Evolutionary conservation across 1,140 invertebrate genomes (phyloP).

Genomic region (Drosophila melanica): DNA sequence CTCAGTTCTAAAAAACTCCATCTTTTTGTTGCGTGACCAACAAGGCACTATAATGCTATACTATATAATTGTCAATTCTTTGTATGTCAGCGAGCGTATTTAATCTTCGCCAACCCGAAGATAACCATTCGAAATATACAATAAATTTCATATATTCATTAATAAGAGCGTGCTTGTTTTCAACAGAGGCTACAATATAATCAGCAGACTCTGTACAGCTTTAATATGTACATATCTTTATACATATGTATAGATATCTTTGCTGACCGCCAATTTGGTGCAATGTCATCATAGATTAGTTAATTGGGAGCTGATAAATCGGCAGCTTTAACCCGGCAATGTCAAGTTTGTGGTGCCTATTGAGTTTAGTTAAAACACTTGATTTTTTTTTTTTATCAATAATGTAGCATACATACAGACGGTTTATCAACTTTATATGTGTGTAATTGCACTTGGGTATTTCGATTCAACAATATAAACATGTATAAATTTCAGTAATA

Average conservation of each 20-base stretch:
- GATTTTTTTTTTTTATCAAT: conserved; percentile 25
- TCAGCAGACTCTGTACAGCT: not conserved
- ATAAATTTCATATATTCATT: no score
- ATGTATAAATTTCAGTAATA: conserved; percentile 13
- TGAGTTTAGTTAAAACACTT: conserved; percentile 11
- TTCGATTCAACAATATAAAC: conserved; percentile 11
- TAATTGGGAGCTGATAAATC: conserved; percentile 1
- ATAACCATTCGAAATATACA: not conserved
- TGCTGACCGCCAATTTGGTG: conserved; percentile 20
- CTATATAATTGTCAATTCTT: not conserved
- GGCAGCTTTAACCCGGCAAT: conserved; percentile 13
- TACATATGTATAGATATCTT: not conserved
- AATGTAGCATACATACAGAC: not conserved
- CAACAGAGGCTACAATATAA: not conserved
- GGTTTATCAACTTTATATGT: not conserved
- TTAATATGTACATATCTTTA: no score
- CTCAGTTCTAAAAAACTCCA: no score
- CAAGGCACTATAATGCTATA: no score
- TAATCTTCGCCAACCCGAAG: not conserved
- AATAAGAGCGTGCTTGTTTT: no score
- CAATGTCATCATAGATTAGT: conserved; percentile 16
- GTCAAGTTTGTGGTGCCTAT: conserved; percentile 1
- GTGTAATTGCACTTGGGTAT: conserved; percentile 57
- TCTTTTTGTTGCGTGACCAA: no score
- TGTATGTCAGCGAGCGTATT: not conserved